These are phyloP conservation scores for Caenorhabditis inopinata DNA, from an alignment of 1,140 invertebrate species.

Conservation along the genomic window DNA sequence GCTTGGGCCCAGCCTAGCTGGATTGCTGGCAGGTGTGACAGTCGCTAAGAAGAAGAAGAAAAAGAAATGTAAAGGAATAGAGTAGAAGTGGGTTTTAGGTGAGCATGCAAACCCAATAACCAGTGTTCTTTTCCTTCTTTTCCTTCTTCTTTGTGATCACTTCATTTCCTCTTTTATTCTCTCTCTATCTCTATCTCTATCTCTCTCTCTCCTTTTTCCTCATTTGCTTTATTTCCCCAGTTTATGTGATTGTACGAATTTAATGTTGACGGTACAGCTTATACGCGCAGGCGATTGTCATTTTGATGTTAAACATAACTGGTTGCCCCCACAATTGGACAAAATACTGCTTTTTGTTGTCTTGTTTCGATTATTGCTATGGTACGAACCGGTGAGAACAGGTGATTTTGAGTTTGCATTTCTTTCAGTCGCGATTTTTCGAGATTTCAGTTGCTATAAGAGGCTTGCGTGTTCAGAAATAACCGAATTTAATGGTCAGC, in stretches of 20 bases:
- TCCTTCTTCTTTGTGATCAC: no score
- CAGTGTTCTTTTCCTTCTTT: no score
- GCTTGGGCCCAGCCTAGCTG: no score
- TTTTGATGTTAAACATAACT: slow-evolving; percentile 30
- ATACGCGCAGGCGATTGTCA: slow-evolving; percentile 27
- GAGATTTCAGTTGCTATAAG: neutral
- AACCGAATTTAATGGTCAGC: no score
- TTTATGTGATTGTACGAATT: slow-evolving; percentile 3
- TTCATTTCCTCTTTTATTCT: neutral
- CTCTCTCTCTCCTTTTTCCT: neutral
- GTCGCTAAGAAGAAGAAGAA: no score
- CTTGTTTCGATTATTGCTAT: neutral
- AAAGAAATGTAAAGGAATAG: no score
- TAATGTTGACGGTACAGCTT: slow-evolving; percentile 29
- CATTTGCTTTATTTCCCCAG: neutral
- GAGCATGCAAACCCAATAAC: no score
- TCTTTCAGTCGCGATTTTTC: no score
- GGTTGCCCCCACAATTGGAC: neutral
- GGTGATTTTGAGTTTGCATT: neutral
- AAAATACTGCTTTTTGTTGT: slow-evolving; percentile 22
- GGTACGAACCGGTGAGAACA: neutral
- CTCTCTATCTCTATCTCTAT: neutral
- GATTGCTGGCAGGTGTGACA: no score
- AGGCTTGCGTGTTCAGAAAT: no score
- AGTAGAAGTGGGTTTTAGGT: no score